A percentile compares a stretch with the other conserved stretches of the same genome.
phyloP scores from a whole-genome alignment of 2,888 invertebrate species.

The Eristalis intricaria region DNA sequence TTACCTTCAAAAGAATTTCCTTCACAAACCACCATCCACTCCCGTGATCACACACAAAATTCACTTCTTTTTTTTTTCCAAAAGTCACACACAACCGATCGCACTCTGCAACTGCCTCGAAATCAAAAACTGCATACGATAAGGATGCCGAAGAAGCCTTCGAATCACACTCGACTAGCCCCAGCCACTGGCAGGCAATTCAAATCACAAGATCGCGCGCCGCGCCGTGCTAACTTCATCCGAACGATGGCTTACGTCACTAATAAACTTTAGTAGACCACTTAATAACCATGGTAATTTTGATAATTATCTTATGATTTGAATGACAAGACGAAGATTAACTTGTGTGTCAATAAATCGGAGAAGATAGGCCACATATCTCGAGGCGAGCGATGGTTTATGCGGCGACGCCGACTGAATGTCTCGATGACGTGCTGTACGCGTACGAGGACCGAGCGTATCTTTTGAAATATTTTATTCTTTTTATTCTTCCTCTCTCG shows the following conservation, averaged over 20 bases:
- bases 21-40: not conserved
- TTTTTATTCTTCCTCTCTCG: no score
- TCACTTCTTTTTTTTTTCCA: no score
- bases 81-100: not conserved
- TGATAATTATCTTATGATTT: not conserved
- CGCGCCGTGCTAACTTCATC: not conserved
- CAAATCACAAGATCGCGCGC: slow-evolving; percentile 9
- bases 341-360: not conserved
- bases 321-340: not conserved
- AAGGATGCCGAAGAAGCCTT: not conserved
- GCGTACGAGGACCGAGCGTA: not conserved
- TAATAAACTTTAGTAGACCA: slow-evolving; percentile 25
- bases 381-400: not conserved
- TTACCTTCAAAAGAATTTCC: not conserved
- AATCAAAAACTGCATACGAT: not conserved
- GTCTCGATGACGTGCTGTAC: not conserved
- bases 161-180: not conserved
- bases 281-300: slow-evolving; percentile 32
- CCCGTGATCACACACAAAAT: not conserved
- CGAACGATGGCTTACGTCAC: not conserved
- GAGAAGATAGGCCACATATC: not conserved
- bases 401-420: not conserved
- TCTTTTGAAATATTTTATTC: not conserved
- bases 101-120: not conserved
- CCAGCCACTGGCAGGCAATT: not conserved